Conservation (phyloP, 2,888 invertebrate species). For the Harpalus rubripes region DNA sequence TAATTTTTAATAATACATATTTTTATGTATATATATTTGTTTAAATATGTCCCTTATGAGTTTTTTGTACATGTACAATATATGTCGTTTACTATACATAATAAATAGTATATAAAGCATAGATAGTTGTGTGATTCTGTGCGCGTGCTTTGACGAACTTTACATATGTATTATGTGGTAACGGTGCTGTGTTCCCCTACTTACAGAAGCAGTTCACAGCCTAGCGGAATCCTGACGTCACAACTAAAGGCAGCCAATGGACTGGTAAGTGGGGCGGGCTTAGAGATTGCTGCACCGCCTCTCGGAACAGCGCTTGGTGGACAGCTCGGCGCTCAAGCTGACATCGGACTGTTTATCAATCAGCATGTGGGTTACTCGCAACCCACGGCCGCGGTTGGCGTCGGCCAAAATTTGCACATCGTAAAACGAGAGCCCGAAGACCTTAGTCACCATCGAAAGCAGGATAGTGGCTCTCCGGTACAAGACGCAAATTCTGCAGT, state of each 20-base stretch:
- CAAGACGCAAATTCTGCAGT: conserved; percentile 80
- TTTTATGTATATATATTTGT: too few species aligned
- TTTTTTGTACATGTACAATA: too few species aligned
- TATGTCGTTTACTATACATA: too few species aligned
- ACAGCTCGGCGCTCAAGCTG: conserved; percentile 81
- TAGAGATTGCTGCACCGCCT: conserved; percentile 78
- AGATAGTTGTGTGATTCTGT: background rate
- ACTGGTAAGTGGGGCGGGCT: conserved; percentile 84
- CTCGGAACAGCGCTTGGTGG: conserved; percentile 77
- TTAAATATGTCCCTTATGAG: too few species aligned
- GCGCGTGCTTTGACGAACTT: background rate
- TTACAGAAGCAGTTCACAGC: conserved; percentile 77
- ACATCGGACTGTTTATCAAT: conserved; percentile 80
- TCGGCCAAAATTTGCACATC: conserved; percentile 82
- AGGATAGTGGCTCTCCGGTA: conserved; percentile 80
- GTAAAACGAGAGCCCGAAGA: conserved; percentile 92
- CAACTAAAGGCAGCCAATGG: conserved; percentile 86
- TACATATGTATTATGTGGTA: conserved; percentile 13
- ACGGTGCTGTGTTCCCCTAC: conserved; percentile 55
- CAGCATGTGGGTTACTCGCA: conserved; percentile 82
- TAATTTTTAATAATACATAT: too few species aligned
- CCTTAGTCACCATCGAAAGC: conserved; percentile 86
- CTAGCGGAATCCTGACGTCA: conserved; percentile 82
- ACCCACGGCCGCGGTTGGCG: conserved; percentile 76
- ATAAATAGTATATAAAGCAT: background rate